phyloP scores from a whole-genome alignment of 2,797 vertebrate species.

The Triplophysa yarkandensis region DNA sequence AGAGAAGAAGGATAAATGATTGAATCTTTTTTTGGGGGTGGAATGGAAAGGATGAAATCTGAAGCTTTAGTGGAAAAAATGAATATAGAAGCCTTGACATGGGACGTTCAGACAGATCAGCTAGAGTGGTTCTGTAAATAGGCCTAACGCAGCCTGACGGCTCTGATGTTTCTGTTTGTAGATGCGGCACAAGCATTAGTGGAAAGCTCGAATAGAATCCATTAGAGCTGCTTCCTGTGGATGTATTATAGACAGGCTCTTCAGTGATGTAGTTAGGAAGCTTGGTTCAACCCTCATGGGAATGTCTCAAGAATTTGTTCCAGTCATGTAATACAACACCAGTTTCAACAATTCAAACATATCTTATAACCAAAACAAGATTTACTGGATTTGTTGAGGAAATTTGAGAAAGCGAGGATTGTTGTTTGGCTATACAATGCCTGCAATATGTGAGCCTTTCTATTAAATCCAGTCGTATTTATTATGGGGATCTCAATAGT shows the following conservation, averaged over 20 bases:
- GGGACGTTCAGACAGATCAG: constrained; percentile 22
- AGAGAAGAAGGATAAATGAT: constrained; percentile 57
- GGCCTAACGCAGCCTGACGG: constrained; percentile 35
- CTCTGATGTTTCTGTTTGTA: constrained; percentile 35
- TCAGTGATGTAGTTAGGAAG: constrained; percentile 9
- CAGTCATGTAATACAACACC: constrained; percentile 27
- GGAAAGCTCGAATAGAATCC: constrained; percentile 40
- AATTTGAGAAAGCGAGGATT: neutral
- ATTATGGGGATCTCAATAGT: too few relatives aligned
- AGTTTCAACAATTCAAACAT: constrained; percentile 25
- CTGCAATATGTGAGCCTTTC: neutral
- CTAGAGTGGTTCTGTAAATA: constrained; percentile 39
- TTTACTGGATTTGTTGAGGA: constrained; percentile 5
- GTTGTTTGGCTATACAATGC: neutral
- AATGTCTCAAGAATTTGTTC: constrained; percentile 17
- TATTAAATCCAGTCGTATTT: too few relatives aligned
- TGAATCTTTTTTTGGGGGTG: constrained; percentile 45
- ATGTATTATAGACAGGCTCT: constrained; percentile 26
- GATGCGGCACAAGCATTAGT: constrained; percentile 14
- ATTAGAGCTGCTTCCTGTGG: constrained; percentile 44
- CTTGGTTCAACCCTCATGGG: constrained; percentile 21
- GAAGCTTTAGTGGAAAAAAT: constrained; percentile 8
- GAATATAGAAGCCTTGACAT: constrained; percentile 44
- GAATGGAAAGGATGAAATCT: constrained; percentile 40
- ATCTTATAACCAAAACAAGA: constrained; percentile 13